Base-by-base conservation (phyloP, 35 echinoderm and acorn worm species). In the Ophiothrix spiculata region DNA sequence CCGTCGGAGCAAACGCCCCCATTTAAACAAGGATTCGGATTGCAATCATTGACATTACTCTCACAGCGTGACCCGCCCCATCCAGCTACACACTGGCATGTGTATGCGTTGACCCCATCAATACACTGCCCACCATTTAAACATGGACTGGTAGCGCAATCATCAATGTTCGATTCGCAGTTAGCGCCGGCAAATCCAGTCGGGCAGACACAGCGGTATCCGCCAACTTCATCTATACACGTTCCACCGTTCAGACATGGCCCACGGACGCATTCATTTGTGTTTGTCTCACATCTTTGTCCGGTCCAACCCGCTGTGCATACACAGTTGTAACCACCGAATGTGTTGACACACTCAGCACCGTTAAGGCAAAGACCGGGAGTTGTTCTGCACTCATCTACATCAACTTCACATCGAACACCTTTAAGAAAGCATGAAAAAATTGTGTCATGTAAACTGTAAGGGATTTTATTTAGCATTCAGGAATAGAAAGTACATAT, bases 41-140 rank as follows among this genome's bases (percentile, higher is more conserved):
- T 34, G 42, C 85, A 87, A 45, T 87, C 76, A 76, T 87, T 75
- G 36, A 79, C 60, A 56, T 87, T 87, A 4, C 49, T 60, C 35
- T 87, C 76, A 29, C 85, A 87, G 13, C 36, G 21, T 13, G 0
- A 25, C 21, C 85, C 85, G 34, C 42, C 76, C 35, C 45, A 87
- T 39, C 84, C 84, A 1, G 74, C 23, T 33, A 39, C 29, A 76
- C 90, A 92, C 54, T 81, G 75, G 40, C 90, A 92, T 0, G 39
- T 76, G 60, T 74, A 93, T 4, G 33, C 42, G 39, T 89, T 80
- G 3, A 89, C 64, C 19, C 81, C 82, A 81, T 85, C 64, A 4
- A 89, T 76, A 74, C 92, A 93, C 32, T 60, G 46, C 16, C 92
- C 92, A 33, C 87, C 87, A 89, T 90, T 89, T 39, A 75, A 76